Percentiles rank a stretch among this genome's conserved stretches.
phyloP scores from a whole-genome alignment of 2,113 vertebrate species.

The Lagenorhynchus albirostris region DNA sequence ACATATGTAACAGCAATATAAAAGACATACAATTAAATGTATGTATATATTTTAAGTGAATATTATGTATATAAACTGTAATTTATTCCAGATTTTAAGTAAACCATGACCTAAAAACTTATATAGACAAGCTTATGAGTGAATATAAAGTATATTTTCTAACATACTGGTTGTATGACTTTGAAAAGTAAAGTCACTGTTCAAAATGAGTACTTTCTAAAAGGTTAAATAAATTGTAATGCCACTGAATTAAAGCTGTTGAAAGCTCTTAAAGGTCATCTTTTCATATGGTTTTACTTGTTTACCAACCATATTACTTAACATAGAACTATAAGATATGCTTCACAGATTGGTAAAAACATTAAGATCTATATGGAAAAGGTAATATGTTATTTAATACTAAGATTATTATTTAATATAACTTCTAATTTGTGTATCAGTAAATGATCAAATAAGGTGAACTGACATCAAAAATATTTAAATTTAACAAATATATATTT shows the following conservation, averaged over 20 bases:
- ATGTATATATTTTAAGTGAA: not conserved
- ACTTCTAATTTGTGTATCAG: not conserved
- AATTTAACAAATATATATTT: not conserved
- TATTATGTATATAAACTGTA: not conserved
- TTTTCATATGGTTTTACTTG: conserved; percentile 53
- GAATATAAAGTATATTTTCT: conserved; percentile 56
- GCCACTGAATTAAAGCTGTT: conserved; percentile 72
- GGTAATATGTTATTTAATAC: not conserved
- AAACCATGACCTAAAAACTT: not conserved
- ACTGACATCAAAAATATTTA: not conserved
- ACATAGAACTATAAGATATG: not conserved
- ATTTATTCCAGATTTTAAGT: not conserved
- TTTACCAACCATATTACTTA: conserved; percentile 54
- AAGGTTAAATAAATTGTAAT: conserved; percentile 86
- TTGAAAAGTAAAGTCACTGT: conserved; percentile 74
- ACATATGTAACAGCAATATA: not conserved
- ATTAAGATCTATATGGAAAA: not conserved
- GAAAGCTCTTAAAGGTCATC: conserved; percentile 82
- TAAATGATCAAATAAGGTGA: not conserved
- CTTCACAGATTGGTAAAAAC: not conserved
- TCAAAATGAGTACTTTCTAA: conserved; percentile 77
- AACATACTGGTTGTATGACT: conserved; percentile 55
- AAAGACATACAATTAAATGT: not conserved
- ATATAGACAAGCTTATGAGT: conserved; percentile 38
- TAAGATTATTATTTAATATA: not conserved